Base-by-base conservation (phyloP, 2,797 vertebrate species). In the Xyrichtys novacula region DNA sequence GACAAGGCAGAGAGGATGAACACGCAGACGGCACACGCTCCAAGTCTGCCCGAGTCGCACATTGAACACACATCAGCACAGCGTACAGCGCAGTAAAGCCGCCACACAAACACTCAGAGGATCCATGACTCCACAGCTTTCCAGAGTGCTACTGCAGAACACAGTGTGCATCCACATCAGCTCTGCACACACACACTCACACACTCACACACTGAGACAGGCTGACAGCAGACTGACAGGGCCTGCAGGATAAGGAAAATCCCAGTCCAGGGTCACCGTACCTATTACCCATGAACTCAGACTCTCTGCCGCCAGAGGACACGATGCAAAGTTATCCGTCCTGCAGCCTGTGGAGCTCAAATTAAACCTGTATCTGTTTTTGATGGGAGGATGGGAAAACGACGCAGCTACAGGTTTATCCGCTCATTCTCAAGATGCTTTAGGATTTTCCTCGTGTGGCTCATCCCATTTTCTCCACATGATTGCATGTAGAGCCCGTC, bases 1-100 rank as follows among this genome's bases (percentile, higher is more conserved):
- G 57, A 82, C 40, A 65, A 55, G 61, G 55, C 59, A 58, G 47
- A 69, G 71, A 43, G 74, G 72, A 80, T 52, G 56, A 80, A 59
- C 57, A 53, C 55, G 3, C 53, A 36, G 59, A 6, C 48, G 23
- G 59, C 48, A 7, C 3, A 36, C 17, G 3, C 40, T 53, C 25
- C 48, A 28, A 68, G 69, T 80, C 50, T 31, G 25, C 12, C 9
- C 7, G 62, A 76, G 42, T 56, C 46, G 23, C 26, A 61, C 22
- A 43, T 50, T 68, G 38, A 47, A 20, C 49, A 32, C 44, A 54
- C n/a, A 20, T 22, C 5, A 38, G 52, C 22, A 48, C 12, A 10
- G 28, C 54, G n/a, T 40, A 48, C 44, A 54, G 48, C 7, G 11
- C 40, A 43, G 53, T 42, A 54, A 59, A 66, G 66, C 76, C 39